These are phyloP conservation scores for Drosophila buzzatii DNA, from an alignment of 2,888 invertebrate species.

Conservation along the genomic window DNA sequence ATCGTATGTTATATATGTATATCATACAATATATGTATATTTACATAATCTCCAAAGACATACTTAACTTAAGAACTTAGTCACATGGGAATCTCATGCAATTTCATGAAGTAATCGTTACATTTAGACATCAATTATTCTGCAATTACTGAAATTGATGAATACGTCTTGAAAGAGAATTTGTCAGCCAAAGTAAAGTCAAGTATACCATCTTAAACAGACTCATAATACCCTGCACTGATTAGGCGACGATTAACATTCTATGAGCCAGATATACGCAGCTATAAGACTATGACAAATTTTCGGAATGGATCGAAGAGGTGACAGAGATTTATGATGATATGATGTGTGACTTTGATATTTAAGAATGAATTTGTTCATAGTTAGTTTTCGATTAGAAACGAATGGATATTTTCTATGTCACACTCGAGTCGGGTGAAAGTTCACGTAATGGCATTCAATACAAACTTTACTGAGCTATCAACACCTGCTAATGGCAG, in stretches of 20 bases:
- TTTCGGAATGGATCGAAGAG: neutral
- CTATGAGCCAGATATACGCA: neutral
- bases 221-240: neutral
- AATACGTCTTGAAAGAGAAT: neutral
- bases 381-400: neutral
- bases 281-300: neutral
- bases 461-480: conserved; percentile 4
- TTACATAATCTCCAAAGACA: neutral
- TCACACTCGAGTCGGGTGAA: conserved; percentile 26
- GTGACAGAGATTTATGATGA: neutral
- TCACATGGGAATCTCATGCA: neutral
- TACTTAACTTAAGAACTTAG: neutral
- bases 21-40: neutral
- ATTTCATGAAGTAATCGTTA: neutral
- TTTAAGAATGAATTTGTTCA: neutral
- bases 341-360: neutral
- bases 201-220: neutral
- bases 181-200: neutral
- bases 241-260: neutral
- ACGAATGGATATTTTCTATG: conserved; percentile 4
- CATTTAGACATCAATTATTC: neutral
- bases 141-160: neutral
- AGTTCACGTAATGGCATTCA: conserved; percentile 35
- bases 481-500: conserved; percentile 22
- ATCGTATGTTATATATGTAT: neutral